phyloP scores from a whole-genome alignment of 2,113 vertebrate genomes.

The Aegithalos caudatus region DNA sequence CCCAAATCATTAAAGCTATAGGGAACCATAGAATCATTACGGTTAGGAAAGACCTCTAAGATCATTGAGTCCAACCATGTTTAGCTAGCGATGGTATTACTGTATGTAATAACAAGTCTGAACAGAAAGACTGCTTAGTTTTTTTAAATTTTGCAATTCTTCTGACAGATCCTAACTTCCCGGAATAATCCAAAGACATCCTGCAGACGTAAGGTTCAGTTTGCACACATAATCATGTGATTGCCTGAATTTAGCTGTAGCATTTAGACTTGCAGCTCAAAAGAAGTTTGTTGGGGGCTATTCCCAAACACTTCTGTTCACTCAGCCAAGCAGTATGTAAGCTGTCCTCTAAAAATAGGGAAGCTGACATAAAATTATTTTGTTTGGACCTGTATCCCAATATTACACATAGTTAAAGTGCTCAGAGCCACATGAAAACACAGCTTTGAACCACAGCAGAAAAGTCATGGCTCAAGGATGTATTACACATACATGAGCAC shows the following conservation, averaged over 20 bases:
- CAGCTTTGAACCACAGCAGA: background rate
- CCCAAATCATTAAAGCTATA: background rate
- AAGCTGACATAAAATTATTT: background rate
- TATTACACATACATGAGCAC: background rate
- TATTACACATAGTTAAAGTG: background rate
- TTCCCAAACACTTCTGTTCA: background rate
- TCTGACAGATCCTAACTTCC: background rate
- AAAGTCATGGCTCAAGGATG: slow-evolving; percentile 55
- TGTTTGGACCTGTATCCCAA: background rate
- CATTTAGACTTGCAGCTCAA: background rate
- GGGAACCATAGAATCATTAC: background rate
- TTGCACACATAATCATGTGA: background rate
- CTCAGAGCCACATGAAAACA: background rate
- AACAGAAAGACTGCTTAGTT: background rate
- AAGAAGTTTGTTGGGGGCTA: background rate
- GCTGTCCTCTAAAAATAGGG: background rate
- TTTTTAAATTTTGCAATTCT: background rate
- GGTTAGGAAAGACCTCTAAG: background rate
- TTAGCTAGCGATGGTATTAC: background rate
- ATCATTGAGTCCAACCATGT: background rate
- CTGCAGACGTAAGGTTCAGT: background rate
- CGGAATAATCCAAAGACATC: background rate
- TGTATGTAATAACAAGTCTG: background rate
- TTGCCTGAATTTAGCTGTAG: background rate
- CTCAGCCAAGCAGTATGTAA: background rate